These are phyloP conservation scores for Chaetoderma sp. DNA, from an alignment of 2,888 invertebrate genomes.

Conservation along the genomic window DNA sequence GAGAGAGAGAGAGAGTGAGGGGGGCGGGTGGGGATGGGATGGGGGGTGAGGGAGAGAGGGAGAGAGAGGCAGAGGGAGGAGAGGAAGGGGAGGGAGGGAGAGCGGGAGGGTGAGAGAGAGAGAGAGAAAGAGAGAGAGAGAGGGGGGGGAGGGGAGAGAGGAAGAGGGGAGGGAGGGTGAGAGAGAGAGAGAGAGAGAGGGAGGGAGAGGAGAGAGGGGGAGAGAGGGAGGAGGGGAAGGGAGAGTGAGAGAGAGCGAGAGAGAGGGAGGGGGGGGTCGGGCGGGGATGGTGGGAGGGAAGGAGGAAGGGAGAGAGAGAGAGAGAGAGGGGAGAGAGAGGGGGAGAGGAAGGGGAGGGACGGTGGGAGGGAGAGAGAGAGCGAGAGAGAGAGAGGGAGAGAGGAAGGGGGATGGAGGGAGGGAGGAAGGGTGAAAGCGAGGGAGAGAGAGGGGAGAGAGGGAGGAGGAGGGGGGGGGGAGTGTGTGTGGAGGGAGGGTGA, in stretches of 20 bases:
- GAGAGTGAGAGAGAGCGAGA: no score
- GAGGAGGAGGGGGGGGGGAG: not conserved
- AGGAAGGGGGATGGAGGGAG: not conserved
- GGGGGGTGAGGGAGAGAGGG: no score
- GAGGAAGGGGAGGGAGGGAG: no score
- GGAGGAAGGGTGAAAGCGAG: constrained; percentile 22
- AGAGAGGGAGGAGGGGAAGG: not conserved
- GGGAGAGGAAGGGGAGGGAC: no score
- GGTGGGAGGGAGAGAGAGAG: not conserved
- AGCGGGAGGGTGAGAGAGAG: not conserved
- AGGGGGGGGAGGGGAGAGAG: not conserved
- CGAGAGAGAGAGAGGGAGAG: constrained; percentile 3
- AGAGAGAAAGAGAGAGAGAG: constrained; percentile 2
- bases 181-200: not conserved
- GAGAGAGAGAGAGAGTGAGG: no score
- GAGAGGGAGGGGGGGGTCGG: constrained; percentile 9
- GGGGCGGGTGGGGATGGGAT: no score
- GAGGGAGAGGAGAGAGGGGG: not conserved
- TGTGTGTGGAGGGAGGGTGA: no score
- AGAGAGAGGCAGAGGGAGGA: no score
- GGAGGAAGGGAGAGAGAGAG: constrained; percentile 17
- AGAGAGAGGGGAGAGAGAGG: not conserved
- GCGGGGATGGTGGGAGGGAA: not conserved
- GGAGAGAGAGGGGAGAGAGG: not conserved
- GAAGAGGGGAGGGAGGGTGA: not conserved